Percentiles rank a stretch among this genome's conserved stretches.
phyloP scores from a whole-genome alignment of 2,113 vertebrate genomes.

The Agelaius tricolor region DNA sequence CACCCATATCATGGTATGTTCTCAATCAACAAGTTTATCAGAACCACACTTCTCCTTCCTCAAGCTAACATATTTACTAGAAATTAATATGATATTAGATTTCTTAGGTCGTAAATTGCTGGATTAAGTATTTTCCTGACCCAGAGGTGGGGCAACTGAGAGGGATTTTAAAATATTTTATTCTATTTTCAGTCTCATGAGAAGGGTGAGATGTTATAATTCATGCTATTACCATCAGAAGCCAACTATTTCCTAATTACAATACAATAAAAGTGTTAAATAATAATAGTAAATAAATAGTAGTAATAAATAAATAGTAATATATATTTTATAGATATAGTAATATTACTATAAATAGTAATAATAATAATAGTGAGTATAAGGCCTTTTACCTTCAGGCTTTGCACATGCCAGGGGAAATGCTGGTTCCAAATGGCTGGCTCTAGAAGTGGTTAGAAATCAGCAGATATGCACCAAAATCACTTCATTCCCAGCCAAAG shows the following conservation, averaged over 20 bases:
- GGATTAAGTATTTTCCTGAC: not conserved
- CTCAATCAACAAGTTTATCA: not conserved
- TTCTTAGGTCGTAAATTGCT: not conserved
- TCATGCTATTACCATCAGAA: not conserved
- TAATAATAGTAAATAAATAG: not conserved
- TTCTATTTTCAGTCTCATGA: not conserved
- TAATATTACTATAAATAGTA: not conserved
- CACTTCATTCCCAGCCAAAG: not conserved
- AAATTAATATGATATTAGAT: not conserved
- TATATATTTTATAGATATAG: no score
- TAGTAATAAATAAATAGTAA: not conserved
- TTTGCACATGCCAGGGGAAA: not conserved
- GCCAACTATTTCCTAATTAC: not conserved
- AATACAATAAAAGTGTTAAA: not conserved
- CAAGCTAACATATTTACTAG: not conserved
- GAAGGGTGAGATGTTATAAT: not conserved
- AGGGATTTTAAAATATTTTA: not conserved
- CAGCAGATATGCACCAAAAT: not conserved
- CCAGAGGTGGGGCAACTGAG: not conserved
- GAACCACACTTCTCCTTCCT: not conserved
- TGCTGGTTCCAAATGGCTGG: not conserved
- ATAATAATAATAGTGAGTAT: rapidly evolving
- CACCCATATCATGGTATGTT: not conserved
- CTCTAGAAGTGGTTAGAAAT: not conserved
- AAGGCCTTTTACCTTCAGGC: not conserved